Evolutionary conservation across 1,140 invertebrate genomes (phyloP), one percentile per base, ranked within the genome.

Genomic region (Neodiprion lecontei): DNA sequence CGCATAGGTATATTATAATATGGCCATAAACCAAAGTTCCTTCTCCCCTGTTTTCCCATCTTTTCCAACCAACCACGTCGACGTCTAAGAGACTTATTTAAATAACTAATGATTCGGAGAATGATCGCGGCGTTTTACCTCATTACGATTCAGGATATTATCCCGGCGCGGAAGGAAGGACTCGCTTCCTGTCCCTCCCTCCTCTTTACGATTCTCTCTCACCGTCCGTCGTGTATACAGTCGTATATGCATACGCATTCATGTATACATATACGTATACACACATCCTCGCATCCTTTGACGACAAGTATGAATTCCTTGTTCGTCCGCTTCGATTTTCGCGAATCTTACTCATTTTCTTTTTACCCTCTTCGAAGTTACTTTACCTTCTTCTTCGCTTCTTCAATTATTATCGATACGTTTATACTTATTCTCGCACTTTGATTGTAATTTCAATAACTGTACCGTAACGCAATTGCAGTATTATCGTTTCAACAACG

Each of bases 141-240:
- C 84, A 86, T 85, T 86, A 82, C 80, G 74, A 87, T 86, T 85
- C 86, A 86, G 82, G 83, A 84, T 86, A 84, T 82, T 81, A 77
- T 78, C 79, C 81, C 80, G 81, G 71, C 77, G 78, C 81, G 77
- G 79, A 85, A 84, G 81, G 80, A 86, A 83, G 81, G 81, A 79
- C 78, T 66, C 79, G 80, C 83, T 84, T 86, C 84, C 85, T 84
- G 84, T 71, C 50, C n/a, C 72, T 47, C 67, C 21, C n/a, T 61
- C 40, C n/a, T 48, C 67, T 74, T 68, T 69, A 53, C 40, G 53
- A 78, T 68, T 78, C 71, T 75, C 61, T 69, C 61, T 72, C 67
- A 68, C 11, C 47, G 48, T 1, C 69, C 23, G 23, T 14, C 61
- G 61, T 40, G 2, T 17, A 21, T 17, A 7, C 61, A 23, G 47